phyloP scores from a whole-genome alignment of 2,797 vertebrate species.

The Chromobotia macracanthus region DNA sequence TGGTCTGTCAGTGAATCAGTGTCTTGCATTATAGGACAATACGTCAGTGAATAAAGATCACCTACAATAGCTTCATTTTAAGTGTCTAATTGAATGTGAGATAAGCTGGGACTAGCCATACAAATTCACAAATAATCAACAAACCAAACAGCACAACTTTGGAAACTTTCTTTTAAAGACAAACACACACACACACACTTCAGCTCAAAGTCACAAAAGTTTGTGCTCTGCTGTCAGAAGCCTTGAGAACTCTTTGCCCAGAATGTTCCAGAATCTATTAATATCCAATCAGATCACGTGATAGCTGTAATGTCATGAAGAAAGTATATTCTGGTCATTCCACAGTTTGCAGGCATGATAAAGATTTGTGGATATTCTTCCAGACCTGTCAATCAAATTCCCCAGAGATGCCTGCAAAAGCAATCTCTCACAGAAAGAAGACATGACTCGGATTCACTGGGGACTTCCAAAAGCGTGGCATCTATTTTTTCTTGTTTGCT shows the following conservation, averaged over 20 bases:
- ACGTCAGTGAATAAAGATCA: constrained; percentile 13
- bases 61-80: constrained; percentile 7
- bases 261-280: constrained; percentile 9
- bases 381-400: constrained; percentile 30
- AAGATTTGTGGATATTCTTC: constrained; percentile 18
- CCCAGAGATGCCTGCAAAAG: neutral
- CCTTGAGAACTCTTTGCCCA: neutral
- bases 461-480: constrained; percentile 1
- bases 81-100: constrained; percentile 6
- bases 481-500: neutral
- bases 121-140: neutral
- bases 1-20: neutral
- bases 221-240: neutral
- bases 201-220: neutral
- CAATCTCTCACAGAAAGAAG: constrained; percentile 11
- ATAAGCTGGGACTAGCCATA: neutral
- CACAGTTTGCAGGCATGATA: constrained; percentile 1
- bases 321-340: constrained; percentile 20
- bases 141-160: neutral
- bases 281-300: constrained; percentile 2
- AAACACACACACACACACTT: neutral
- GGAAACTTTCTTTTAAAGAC: neutral
- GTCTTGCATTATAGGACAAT: constrained; percentile 22
- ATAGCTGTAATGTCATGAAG: constrained; percentile 17
- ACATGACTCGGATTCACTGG: constrained; percentile 14